phyloP scores from a whole-genome alignment of 2,888 invertebrate species.

The Lissonota sp. region DNA sequence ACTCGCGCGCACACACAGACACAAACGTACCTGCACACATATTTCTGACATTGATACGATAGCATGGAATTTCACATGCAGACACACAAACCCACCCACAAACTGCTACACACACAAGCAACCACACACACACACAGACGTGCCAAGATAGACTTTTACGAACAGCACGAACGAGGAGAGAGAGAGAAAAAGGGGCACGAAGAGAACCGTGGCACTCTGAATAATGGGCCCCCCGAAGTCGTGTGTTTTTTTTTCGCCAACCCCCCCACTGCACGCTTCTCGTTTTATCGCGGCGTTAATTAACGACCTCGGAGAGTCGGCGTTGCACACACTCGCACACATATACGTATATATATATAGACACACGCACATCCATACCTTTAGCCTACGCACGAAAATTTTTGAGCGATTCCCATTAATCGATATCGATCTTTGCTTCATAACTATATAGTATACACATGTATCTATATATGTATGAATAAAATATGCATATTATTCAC shows the following conservation, averaged over 20 bases:
- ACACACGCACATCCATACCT: neutral
- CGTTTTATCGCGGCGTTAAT: conserved; percentile 66
- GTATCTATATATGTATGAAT: conserved; percentile 1
- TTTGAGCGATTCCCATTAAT: conserved; percentile 67
- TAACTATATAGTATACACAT: conserved; percentile 1
- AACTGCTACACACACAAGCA: neutral
- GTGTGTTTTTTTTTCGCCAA: conserved; percentile 43
- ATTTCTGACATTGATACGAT: neutral
- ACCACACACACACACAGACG: conserved; percentile 23
- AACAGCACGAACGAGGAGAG: conserved; percentile 51
- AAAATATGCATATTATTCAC: neutral
- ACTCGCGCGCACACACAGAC: conserved; percentile 20
- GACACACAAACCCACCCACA: conserved; percentile 5
- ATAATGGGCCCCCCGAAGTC: conserved; percentile 65
- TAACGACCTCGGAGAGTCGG: conserved; percentile 62
- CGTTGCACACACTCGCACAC: conserved; percentile 22
- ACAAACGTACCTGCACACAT: neutral
- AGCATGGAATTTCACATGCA: neutral
- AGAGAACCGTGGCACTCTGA: conserved; percentile 65
- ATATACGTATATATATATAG: neutral
- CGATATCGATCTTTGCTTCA: conserved; percentile 61
- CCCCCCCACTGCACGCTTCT: conserved; percentile 62
- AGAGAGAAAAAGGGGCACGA: conserved; percentile 53
- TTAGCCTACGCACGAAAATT: conserved; percentile 54
- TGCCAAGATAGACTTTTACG: conserved; percentile 41